Evolutionary conservation across 2,888 invertebrate species (phyloP).

Genomic region (Ennomos erosarius): DNA sequence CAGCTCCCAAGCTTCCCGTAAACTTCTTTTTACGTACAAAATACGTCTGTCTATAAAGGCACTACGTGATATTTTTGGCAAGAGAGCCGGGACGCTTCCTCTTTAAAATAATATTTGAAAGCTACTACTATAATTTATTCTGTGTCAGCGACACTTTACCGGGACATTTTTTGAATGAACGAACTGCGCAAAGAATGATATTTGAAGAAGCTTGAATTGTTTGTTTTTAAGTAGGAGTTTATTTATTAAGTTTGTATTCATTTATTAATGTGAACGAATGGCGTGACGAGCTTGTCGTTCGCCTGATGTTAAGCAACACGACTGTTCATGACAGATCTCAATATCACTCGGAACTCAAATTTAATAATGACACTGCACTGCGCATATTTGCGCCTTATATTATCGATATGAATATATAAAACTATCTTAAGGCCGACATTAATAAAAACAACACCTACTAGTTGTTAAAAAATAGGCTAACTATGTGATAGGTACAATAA

Average conservation of each 20-base stretch:
- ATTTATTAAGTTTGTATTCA: neutral
- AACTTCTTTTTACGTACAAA: conserved; percentile 78
- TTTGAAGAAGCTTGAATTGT: conserved; percentile 2
- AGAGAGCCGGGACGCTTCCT: conserved; percentile 50
- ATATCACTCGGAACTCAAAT: too few relatives aligned
- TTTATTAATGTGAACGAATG: too few relatives aligned
- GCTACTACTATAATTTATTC: conserved; percentile 25
- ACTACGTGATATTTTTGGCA: conserved; percentile 79
- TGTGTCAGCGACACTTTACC: conserved; percentile 29
- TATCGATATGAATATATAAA: too few relatives aligned
- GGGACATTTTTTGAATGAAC: conserved; percentile 24
- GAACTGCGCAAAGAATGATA: neutral
- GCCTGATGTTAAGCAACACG: too few relatives aligned
- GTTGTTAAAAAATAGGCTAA: too few relatives aligned
- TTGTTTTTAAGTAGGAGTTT: too few relatives aligned
- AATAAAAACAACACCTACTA: too few relatives aligned
- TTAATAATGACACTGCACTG: neutral
- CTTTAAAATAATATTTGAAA: conserved; percentile 55
- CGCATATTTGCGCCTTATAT: too few relatives aligned
- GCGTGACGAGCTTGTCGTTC: too few relatives aligned
- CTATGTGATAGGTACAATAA: too few relatives aligned
- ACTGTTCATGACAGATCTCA: too few relatives aligned
- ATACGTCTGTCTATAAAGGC: conserved; percentile 71
- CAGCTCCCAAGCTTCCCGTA: conserved; percentile 55
- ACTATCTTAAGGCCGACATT: too few relatives aligned